These are phyloP conservation scores for Ladona fulva DNA, from an alignment of 1,140 invertebrate genomes.

Conservation along the genomic window DNA sequence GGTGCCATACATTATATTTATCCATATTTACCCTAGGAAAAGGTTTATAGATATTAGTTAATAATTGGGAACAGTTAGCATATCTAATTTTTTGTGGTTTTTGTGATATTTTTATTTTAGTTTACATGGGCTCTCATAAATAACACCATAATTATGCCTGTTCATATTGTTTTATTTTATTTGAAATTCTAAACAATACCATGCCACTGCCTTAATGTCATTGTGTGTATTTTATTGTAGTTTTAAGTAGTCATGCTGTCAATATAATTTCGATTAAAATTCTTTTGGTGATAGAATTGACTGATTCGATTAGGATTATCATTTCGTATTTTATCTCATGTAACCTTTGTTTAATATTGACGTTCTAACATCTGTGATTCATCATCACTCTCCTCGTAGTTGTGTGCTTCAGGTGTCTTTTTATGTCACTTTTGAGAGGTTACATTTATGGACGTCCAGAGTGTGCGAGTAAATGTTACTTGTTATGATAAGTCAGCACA, in stretches of 20 bases:
- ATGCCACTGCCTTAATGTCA: too few relatives aligned
- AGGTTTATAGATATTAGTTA: too few relatives aligned
- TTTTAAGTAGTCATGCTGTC: too few relatives aligned
- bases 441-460: background rate
- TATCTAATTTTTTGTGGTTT: too few relatives aligned
- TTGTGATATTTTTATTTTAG: too few relatives aligned
- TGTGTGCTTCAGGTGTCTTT: background rate
- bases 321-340: background rate
- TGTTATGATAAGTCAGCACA: slow-evolving; percentile 10
- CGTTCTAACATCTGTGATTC: background rate
- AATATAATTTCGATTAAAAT: too few relatives aligned
- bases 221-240: too few relatives aligned
- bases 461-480: slow-evolving; percentile 4
- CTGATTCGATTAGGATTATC: background rate
- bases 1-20: background rate
- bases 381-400: background rate
- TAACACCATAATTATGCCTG: too few relatives aligned
- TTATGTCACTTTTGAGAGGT: background rate
- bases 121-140: too few relatives aligned
- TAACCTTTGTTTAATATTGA: background rate
- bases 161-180: too few relatives aligned
- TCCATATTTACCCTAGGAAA: background rate
- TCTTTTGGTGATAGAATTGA: background rate
- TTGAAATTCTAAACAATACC: too few relatives aligned
- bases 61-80: too few relatives aligned